Percentiles rank a stretch among this genome's conserved stretches.
Evolutionary conservation across 2,888 invertebrate genomes (phyloP).

Genomic region (Ectemnius continuus): DNA sequence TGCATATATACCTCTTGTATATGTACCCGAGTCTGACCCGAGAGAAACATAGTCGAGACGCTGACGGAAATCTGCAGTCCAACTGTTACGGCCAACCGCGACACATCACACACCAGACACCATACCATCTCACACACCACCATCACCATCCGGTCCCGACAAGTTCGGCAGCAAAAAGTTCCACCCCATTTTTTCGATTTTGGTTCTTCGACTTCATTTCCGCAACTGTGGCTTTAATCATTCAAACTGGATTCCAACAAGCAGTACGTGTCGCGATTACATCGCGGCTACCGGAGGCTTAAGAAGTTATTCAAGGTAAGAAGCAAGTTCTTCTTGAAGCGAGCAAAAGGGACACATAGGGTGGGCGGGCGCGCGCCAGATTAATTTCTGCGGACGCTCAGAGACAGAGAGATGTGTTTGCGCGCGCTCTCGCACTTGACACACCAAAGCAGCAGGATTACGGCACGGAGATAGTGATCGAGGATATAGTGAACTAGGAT

Average conservation of each 20-base stretch:
- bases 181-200: conserved; percentile 46
- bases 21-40: conserved; percentile 58
- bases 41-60: conserved; percentile 57
- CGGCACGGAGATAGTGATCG: not conserved
- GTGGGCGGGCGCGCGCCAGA: too few species aligned
- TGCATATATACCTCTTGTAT: conserved; percentile 56
- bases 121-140: conserved; percentile 11
- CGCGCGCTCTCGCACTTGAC: not conserved
- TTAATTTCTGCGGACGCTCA: conserved; percentile 7
- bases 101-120: conserved; percentile 43
- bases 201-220: conserved; percentile 61
- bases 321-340: conserved; percentile 20
- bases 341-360: conserved; percentile 5
- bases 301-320: conserved; percentile 78
- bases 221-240: conserved; percentile 75
- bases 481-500: not conserved
- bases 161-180: conserved; percentile 28
- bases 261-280: conserved; percentile 78
- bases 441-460: too few species aligned
- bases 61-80: conserved; percentile 52
- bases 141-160: conserved; percentile 16
- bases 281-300: conserved; percentile 77
- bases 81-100: conserved; percentile 44
- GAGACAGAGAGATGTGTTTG: conserved; percentile 12
- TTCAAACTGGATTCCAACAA: conserved; percentile 78